Percentiles rank a stretch among this genome's conserved stretches.
Conservation (phyloP, 2,113 vertebrate species). For the Baryphthengus martii region DNA sequence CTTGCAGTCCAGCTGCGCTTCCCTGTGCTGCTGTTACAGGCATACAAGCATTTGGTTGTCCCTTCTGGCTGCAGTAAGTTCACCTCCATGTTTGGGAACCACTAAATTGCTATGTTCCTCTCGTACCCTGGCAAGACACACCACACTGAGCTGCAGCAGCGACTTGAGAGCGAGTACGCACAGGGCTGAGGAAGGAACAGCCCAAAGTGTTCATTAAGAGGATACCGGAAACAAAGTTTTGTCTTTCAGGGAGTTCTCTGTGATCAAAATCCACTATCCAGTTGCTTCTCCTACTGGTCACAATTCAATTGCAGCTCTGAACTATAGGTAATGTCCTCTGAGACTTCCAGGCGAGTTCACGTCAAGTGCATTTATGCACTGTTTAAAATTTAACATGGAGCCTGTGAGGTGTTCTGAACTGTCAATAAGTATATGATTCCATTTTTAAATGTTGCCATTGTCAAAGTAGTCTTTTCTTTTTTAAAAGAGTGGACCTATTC, state of each 20-base stretch:
- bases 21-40: background rate
- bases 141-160: rapidly evolving
- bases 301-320: background rate
- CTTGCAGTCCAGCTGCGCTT: background rate
- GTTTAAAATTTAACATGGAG: background rate
- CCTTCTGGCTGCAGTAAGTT: background rate
- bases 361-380: background rate
- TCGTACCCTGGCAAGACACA: background rate
- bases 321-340: background rate
- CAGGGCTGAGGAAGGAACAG: background rate
- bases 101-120: background rate
- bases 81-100: background rate
- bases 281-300: background rate
- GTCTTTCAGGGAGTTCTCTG: background rate
- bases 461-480: background rate
- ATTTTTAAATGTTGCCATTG: background rate
- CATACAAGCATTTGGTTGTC: background rate
- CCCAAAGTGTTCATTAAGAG: background rate
- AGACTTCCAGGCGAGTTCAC: background rate
- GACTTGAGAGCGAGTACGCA: background rate
- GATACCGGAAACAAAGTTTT: background rate
- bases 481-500: background rate
- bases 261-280: background rate
- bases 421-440: background rate
- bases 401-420: background rate